Base-by-base conservation (phyloP, 2,797 vertebrate genomes). In the Odontamblyopus rebecca region DNA sequence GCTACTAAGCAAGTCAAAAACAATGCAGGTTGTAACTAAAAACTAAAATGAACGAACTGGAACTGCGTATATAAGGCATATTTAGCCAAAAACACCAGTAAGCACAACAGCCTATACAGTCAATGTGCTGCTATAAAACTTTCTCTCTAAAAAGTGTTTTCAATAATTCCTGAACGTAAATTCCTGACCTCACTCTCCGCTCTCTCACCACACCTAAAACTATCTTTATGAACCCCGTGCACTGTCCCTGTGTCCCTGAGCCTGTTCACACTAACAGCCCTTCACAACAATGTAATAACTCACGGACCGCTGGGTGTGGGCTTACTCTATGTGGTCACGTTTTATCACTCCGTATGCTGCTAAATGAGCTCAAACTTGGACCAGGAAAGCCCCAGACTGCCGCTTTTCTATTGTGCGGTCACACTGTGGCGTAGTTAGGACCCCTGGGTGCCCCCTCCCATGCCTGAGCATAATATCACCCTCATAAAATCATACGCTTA, bases 261-360 rank as follows among this genome's bases (percentile, higher is more conserved):
- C 27, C 61, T 72, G 60, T 27, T 63, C 26, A 35, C 56, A 61
- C 60, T 3, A 62, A 41, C 32, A 61, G 30, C 16, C 29, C 26
- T 60, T 3, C 32, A 7, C 32, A 66, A 51, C 41, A 27, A 27
- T 50, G 9, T 50, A 23, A 6, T 66, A 66, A 50, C 26, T 27
- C 16, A 18, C 4, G 27, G 12, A 53, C 23, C 68, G 63, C 63
- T 66, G 72, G 82, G 73, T 6, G 70, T 70, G 56, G 77, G 23
- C 73, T 82, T 85, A 85, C 81, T 88, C 85, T 88, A 48, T 48
- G 77, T 23, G 81, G 71, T 38, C 2, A 0, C 3, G 7, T 87
- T 89, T 89, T 87, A 89, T 44, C 71, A 81, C 12, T 27, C 78
- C 19, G 75, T 82, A 83, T 81, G 82, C 87, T 70, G 50, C 85